Evolutionary conservation across 2,113 vertebrate genomes (phyloP).

Genomic region (Toxotes jaculatrix): DNA sequence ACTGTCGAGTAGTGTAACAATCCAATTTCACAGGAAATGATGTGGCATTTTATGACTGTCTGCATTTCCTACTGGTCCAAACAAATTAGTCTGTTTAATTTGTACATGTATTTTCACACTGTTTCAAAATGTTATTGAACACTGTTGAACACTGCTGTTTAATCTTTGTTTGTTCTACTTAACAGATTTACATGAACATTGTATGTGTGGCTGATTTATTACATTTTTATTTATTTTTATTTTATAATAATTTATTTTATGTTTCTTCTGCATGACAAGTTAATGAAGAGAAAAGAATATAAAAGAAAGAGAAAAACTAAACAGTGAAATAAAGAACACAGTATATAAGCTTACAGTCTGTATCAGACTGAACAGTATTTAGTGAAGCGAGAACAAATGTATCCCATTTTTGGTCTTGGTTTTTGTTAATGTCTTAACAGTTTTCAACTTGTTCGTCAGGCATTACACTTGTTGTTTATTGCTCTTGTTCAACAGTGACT

Average conservation of each 20-base stretch:
- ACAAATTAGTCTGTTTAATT: neutral
- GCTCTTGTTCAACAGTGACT: constrained; percentile 13
- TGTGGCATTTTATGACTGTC: neutral
- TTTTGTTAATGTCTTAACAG: neutral
- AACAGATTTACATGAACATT: neutral
- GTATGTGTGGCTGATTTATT: no score
- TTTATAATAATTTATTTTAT: neutral
- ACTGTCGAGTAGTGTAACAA: no score
- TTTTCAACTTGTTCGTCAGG: neutral
- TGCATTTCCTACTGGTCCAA: neutral
- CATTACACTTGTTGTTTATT: constrained; percentile 3
- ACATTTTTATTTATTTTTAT: neutral
- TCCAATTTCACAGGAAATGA: neutral
- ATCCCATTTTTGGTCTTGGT: neutral
- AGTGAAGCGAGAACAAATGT: neutral
- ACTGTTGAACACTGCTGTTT: neutral
- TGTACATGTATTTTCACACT: neutral
- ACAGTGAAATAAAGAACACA: neutral
- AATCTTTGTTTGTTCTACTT: neutral
- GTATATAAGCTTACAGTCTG: neutral
- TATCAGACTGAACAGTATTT: neutral
- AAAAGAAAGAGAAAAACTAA: neutral
- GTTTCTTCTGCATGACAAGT: neutral
- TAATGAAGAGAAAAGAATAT: neutral
- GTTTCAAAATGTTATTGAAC: neutral